A percentile compares a stretch with the other conserved stretches of the same genome.
Evolutionary conservation across 2,888 invertebrate species (phyloP).

Genomic region (Spisula subtruncata): DNA sequence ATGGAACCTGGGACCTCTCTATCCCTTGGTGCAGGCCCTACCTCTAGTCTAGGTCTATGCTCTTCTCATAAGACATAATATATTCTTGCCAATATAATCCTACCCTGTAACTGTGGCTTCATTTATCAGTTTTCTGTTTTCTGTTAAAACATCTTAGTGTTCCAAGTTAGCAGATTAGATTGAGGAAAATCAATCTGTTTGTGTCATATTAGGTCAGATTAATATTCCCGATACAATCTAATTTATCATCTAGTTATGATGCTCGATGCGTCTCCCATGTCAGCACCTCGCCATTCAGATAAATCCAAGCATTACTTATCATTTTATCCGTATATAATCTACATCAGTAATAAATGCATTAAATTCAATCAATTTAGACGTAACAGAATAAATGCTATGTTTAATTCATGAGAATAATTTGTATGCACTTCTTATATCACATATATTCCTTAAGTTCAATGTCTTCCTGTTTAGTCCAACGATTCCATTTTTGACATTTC

Average conservation of each 20-base stretch:
- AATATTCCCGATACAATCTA: neutral
- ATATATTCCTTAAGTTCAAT: too few relatives aligned
- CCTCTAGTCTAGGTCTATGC: too few relatives aligned
- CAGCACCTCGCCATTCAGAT: neutral
- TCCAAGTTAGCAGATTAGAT: conserved; percentile 7
- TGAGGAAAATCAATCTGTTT: neutral
- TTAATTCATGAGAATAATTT: too few relatives aligned
- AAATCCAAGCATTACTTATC: too few relatives aligned
- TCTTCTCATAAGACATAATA: neutral
- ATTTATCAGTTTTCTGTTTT: neutral
- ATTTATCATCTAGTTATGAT: neutral
- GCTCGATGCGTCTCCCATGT: neutral
- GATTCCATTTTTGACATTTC: too few relatives aligned
- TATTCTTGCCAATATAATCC: neutral
- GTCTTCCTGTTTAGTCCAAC: too few relatives aligned
- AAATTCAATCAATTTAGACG: neutral
- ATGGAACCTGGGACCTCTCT: too few relatives aligned
- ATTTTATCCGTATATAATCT: neutral
- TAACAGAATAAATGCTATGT: neutral
- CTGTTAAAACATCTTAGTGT: neutral
- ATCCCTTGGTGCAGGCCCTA: too few relatives aligned
- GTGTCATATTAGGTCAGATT: conserved; percentile 2
- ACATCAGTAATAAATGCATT: neutral
- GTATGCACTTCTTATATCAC: too few relatives aligned
- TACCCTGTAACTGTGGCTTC: too few relatives aligned